These are phyloP conservation scores for Helicorthomorpha holstii DNA, from an alignment of 1,140 invertebrate genomes.

Conservation along the genomic window DNA sequence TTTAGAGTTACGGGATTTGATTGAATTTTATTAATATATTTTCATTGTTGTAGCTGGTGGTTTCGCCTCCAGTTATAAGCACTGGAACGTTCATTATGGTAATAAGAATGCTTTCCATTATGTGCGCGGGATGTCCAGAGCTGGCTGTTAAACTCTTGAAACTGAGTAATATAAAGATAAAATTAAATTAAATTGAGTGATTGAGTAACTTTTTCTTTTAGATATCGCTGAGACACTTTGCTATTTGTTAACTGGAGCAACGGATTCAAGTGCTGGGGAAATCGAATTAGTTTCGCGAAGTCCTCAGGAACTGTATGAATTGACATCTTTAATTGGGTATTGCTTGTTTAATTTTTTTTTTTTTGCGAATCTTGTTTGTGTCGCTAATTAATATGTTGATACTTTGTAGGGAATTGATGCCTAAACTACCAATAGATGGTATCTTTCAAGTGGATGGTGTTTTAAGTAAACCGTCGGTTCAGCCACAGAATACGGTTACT, in stretches of 20 bases:
- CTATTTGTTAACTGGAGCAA: slow-evolving; percentile 72
- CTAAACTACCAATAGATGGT: slow-evolving; percentile 76
- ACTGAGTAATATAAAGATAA: slow-evolving; percentile 38
- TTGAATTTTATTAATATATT: slow-evolving; percentile 9
- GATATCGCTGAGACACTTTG: slow-evolving; percentile 84
- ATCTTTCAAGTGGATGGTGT: slow-evolving; percentile 82
- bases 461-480: slow-evolving; percentile 45
- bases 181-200: neutral
- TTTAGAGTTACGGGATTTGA: neutral
- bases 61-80: slow-evolving; percentile 79
- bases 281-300: slow-evolving; percentile 73
- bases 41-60: slow-evolving; percentile 47
- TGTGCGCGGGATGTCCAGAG: slow-evolving; percentile 86
- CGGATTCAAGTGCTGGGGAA: slow-evolving; percentile 35
- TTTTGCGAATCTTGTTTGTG: neutral
- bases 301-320: slow-evolving; percentile 90
- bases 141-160: slow-evolving; percentile 75
- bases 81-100: slow-evolving; percentile 91
- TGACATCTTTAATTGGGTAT: slow-evolving; percentile 84
- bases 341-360: slow-evolving; percentile 12
- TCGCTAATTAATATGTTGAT: neutral
- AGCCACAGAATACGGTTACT: slow-evolving; percentile 45
- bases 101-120: slow-evolving; percentile 81
- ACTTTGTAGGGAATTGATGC: slow-evolving; percentile 60
- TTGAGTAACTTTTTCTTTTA: slow-evolving; percentile 17